These are phyloP conservation scores for Drepanosiphum platanoidis DNA, from an alignment of 2,888 invertebrate species.

Conservation along the genomic window DNA sequence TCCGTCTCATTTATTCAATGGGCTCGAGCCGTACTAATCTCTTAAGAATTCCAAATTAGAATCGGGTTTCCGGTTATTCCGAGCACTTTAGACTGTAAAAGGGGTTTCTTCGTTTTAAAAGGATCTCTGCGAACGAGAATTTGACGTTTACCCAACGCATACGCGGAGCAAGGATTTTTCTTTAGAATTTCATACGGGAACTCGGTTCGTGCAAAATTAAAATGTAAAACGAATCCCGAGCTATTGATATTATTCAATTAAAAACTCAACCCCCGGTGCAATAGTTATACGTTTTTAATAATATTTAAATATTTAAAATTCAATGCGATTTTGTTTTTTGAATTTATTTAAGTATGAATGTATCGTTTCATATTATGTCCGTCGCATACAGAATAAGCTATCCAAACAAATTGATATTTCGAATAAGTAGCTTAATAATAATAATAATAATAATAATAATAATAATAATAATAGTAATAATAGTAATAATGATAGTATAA, in stretches of 20 bases:
- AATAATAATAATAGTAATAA: too few relatives aligned
- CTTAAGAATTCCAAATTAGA: conserved; percentile 62
- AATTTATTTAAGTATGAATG: background rate
- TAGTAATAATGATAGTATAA: background rate
- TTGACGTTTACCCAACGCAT: conserved; percentile 32
- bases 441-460: too few relatives aligned
- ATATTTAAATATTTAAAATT: conserved; percentile 17
- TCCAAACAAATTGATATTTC: background rate
- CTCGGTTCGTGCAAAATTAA: background rate
- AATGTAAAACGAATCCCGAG: background rate
- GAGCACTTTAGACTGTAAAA: conserved; percentile 30
- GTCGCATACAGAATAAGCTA: background rate
- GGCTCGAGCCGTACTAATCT: conserved; percentile 45
- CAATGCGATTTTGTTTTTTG: background rate
- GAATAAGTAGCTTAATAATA: conserved; percentile 27
- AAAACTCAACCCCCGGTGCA: background rate
- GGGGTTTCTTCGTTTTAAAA: conserved; percentile 43
- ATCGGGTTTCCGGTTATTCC: conserved; percentile 55
- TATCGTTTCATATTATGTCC: background rate
- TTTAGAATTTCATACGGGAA: background rate
- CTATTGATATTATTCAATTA: background rate
- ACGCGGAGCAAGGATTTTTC: background rate
- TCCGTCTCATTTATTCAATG: conserved; percentile 59
- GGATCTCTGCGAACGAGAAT: conserved; percentile 26
- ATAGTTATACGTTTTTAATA: background rate